Percentiles rank a stretch among this genome's conserved stretches.
These are phyloP conservation scores for Bos taurus DNA, from an alignment of 2,113 vertebrate species.

Conservation along the genomic window ARS-UCD2.0 NC_037328.1:98860501-98861000, in stretches of 20 bases:
- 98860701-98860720: background rate
- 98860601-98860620: background rate
- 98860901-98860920: slow-evolving; percentile 41
- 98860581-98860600: background rate
- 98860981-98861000: background rate
- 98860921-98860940: slow-evolving; percentile 6
- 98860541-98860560: slow-evolving; percentile 36
- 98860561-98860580: background rate
- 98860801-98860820: slow-evolving; percentile 8
- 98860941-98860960: background rate
- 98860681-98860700: background rate
- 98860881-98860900: slow-evolving; percentile 34
- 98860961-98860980: background rate
- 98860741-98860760: background rate
- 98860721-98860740: background rate
- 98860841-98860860: background rate
- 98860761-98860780: background rate
- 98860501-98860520: slow-evolving; percentile 72
- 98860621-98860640: background rate
- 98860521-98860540: slow-evolving; percentile 40
- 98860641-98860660: background rate
- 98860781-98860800: background rate
- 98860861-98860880: background rate
- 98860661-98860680: background rate
- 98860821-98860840: slow-evolving; percentile 47